Evolutionary conservation across 2,113 vertebrate species (phyloP).

Genomic region (Halcyon malimbica): DNA sequence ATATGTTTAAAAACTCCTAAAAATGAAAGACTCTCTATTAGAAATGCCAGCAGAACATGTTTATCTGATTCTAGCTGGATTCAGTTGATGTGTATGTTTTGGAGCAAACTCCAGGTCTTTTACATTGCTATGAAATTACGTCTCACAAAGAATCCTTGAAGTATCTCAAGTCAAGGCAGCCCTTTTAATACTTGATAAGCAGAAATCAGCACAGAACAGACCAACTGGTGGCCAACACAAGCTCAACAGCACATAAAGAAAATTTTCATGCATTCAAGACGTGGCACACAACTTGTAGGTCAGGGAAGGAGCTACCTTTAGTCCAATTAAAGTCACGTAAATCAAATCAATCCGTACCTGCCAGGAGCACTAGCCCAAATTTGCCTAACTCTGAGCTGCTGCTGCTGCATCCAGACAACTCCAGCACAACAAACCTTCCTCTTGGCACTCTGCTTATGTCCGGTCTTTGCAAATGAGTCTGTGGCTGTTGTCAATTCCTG

Average conservation of each 20-base stretch:
- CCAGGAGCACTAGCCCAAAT: background rate
- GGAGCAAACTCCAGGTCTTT: background rate
- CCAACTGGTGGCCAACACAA: background rate
- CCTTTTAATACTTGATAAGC: background rate
- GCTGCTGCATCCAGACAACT: background rate
- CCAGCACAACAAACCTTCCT: background rate
- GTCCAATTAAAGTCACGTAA: background rate
- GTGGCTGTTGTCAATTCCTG: background rate
- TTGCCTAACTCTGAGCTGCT: background rate
- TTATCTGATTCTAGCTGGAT: background rate
- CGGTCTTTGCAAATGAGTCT: background rate
- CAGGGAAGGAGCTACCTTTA: background rate
- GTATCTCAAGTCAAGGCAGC: background rate
- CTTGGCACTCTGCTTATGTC: background rate
- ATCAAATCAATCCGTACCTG: background rate
- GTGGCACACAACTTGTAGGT: background rate
- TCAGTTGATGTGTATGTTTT: background rate
- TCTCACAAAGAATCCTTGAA: background rate
- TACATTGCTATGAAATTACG: background rate
- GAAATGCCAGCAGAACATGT: background rate
- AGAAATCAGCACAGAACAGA: background rate
- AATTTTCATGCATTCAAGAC: background rate
- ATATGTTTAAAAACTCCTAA: background rate
- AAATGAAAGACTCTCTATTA: background rate
- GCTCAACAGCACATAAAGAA: background rate